Evolutionary conservation across 2,797 vertebrate species (phyloP), one percentile per base, ranked within the genome.

Genomic region (Fratercula arctica): DNA sequence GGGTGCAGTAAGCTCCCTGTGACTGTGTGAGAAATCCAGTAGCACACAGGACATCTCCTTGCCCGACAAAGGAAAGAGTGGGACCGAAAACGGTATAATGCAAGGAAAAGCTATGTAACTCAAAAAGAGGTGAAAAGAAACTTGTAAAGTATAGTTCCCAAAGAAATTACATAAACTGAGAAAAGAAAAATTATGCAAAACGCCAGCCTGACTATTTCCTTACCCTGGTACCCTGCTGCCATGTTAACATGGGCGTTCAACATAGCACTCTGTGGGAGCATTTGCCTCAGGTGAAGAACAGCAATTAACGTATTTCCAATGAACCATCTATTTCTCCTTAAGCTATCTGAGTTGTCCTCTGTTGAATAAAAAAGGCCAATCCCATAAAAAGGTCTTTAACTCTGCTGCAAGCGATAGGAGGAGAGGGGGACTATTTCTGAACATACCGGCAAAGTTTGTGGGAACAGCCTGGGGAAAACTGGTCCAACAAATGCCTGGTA

Each of bases 341-440:
- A 94, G 81, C 37, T 80, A 24, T 89, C 54, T 66, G 35, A 95
- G 59, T 60, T 83, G 61, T 66, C 37, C 53, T 69, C 68, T 81
- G 39, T 72, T 79, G 77, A 73, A 72, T 94, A 56, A 91, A 87
- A 87, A 75, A 46, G 84, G 41, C 61, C 78, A 67, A 61, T 84
- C 45, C 19, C 16, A 77, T 74, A 81, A 82, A 83, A 79, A 91
- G 73, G 68, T 88, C 76, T 95, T 91, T 88, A 89, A 85, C 85
- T 74, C 86, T 33, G 50, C 85, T 89, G 26, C 64, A 80, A 92
- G 89, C n/a, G 1, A 56, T 23, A 43, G 72, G 56, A 87, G 70
- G 26, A 57, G 56, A 92, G 35, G 37, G 46, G 68, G 77, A 91
- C 64, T 79, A 87, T 74, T 93, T 95, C 83, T 90, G 85, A 95